phyloP scores from a whole-genome alignment of 2,888 invertebrate genomes.

The Diaperis boleti region DNA sequence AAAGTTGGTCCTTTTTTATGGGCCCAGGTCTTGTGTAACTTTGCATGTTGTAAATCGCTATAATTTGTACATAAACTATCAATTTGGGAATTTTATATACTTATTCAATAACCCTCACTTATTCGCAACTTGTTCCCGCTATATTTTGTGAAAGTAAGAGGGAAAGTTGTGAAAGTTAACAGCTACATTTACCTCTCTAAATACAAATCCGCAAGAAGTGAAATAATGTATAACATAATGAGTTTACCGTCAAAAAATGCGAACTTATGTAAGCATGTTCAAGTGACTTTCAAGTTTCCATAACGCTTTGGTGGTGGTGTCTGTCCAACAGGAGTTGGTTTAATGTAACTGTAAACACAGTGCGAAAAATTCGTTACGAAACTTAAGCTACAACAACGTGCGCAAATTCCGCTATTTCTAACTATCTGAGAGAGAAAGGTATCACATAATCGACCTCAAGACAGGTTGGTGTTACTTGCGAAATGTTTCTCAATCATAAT shows the following conservation, averaged over 20 bases:
- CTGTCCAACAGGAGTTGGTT: neutral
- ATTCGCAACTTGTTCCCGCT: neutral
- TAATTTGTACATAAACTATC: no score
- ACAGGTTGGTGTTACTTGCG: constrained; percentile 45
- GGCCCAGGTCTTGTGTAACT: no score
- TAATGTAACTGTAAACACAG: neutral
- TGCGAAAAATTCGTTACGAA: constrained; percentile 22
- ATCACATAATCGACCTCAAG: constrained; percentile 54
- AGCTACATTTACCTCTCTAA: constrained; percentile 35
- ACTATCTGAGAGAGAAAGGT: constrained; percentile 50
- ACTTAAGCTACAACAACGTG: constrained; percentile 8
- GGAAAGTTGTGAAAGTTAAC: constrained; percentile 58
- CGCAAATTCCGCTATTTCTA: constrained; percentile 23
- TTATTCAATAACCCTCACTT: neutral
- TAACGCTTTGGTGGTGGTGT: neutral
- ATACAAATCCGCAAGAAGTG: constrained; percentile 24
- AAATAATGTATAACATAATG: constrained; percentile 35
- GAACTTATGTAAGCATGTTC: constrained; percentile 23
- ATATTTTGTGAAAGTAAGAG: constrained; percentile 57
- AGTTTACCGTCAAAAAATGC: constrained; percentile 20
- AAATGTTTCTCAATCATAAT: constrained; percentile 45
- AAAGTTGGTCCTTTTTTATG: no score
- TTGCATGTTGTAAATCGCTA: no score
- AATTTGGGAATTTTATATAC: neutral
- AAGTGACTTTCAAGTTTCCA: neutral